phyloP scores from a whole-genome alignment of 2,113 vertebrate species.

The Acanthisitta chloris region DNA sequence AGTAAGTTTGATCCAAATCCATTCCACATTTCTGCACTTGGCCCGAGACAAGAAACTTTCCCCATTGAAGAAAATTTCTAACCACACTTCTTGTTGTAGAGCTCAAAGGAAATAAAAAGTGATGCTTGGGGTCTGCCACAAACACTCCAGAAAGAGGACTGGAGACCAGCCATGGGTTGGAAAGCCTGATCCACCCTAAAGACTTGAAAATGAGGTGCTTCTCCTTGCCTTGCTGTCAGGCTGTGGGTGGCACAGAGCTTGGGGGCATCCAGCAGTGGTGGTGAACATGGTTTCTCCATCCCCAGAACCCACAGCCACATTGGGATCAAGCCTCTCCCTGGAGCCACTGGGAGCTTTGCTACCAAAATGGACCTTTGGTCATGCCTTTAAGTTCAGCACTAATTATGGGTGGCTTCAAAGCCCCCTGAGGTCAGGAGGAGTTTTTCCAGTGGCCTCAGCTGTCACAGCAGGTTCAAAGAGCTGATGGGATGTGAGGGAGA shows the following conservation, averaged over 20 bases:
- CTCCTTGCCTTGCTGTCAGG: not conserved
- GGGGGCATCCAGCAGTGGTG: not conserved
- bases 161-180: not conserved
- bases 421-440: not conserved
- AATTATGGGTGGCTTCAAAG: not conserved
- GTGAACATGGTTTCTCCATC: not conserved
- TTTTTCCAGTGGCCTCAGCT: not conserved
- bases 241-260: not conserved
- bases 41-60: constrained; percentile 1
- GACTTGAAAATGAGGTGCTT: not conserved
- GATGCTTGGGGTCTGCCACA: not conserved
- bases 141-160: not conserved
- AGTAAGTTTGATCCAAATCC: not conserved
- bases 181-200: not conserved
- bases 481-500: not conserved
- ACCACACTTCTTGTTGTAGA: not conserved
- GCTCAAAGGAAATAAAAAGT: not conserved
- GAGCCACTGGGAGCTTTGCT: not conserved
- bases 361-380: not conserved
- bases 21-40: not conserved
- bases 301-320: accelerated
- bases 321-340: not conserved
- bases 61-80: not conserved
- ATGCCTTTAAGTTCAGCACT: not conserved
- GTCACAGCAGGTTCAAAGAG: not conserved